phyloP scores from a whole-genome alignment of 1,140 invertebrate species.

The Dinoponera quadriceps region DNA sequence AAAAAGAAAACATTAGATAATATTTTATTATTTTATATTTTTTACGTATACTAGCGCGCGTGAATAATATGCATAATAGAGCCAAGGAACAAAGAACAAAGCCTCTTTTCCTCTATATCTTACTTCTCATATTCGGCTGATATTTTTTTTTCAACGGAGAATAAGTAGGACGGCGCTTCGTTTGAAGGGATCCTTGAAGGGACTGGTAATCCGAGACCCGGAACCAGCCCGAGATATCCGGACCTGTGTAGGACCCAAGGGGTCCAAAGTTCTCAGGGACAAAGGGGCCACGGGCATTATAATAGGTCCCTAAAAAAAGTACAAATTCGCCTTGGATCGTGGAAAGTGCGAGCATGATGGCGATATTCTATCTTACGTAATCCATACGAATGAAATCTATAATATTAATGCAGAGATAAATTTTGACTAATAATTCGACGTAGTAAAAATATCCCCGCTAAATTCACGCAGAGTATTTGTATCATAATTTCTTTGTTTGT shows the following conservation, averaged over 20 bases:
- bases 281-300: conserved; percentile 55
- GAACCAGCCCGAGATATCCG: conserved; percentile 72
- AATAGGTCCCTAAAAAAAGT: conserved; percentile 50
- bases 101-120: conserved; percentile 42
- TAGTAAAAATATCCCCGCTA: not conserved
- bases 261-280: conserved; percentile 59
- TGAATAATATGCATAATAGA: conserved; percentile 42
- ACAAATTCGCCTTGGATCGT: not conserved
- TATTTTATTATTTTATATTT: conserved; percentile 24
- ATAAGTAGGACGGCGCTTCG: conserved; percentile 69
- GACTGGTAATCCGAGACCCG: conserved; percentile 69
- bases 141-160: conserved; percentile 69
- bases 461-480: not conserved
- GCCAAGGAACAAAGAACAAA: conserved; percentile 54
- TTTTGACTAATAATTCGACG: not conserved
- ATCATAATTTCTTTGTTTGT: not conserved
- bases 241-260: conserved; percentile 46
- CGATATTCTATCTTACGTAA: not conserved
- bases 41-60: not conserved
- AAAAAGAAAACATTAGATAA: not conserved
- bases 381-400: conserved; percentile 5
- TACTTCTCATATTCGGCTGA: conserved; percentile 47
- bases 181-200: conserved; percentile 67
- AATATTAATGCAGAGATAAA: not conserved
- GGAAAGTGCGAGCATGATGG: not conserved